phyloP scores from a whole-genome alignment of 2,113 vertebrate genomes.

The Oncorhynchus mykiss region DNA sequence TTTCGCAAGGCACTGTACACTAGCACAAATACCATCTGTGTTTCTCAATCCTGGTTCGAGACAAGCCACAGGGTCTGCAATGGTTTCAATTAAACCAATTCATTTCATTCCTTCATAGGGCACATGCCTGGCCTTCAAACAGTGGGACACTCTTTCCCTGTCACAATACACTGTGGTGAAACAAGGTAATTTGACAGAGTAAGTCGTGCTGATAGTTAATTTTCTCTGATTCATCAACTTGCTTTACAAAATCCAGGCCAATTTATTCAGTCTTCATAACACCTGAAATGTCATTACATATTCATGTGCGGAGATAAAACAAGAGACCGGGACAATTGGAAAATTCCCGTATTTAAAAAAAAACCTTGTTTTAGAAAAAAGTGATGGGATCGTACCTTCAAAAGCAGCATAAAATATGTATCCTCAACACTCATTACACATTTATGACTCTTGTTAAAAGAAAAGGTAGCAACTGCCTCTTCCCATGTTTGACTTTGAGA shows the following conservation, averaged over 20 bases:
- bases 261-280: slow-evolving; percentile 25
- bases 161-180: not conserved
- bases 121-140: not conserved
- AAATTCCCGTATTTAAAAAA: slow-evolving; percentile 48
- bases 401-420: slow-evolving; percentile 75
- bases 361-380: slow-evolving; percentile 60
- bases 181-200: not conserved
- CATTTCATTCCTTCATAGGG: no score
- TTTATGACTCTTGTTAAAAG: slow-evolving; percentile 77
- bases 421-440: slow-evolving; percentile 74
- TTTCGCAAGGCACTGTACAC: no score
- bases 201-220: slow-evolving; percentile 9
- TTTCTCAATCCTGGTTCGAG: not conserved
- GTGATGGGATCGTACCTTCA: slow-evolving; percentile 68
- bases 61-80: slow-evolving; percentile 1
- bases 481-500: slow-evolving; percentile 69
- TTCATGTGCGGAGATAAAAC: slow-evolving; percentile 39
- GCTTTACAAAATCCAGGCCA: slow-evolving; percentile 28
- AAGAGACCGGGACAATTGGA: slow-evolving; percentile 50
- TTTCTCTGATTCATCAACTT: slow-evolving; percentile 28
- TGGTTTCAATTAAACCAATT: no score
- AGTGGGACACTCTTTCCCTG: not conserved
- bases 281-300: slow-evolving; percentile 59
- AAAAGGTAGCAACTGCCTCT: slow-evolving; percentile 68
- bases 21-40: not conserved